Conservation (phyloP, 2,888 invertebrate genomes). For the Pinctada fucata region DNA sequence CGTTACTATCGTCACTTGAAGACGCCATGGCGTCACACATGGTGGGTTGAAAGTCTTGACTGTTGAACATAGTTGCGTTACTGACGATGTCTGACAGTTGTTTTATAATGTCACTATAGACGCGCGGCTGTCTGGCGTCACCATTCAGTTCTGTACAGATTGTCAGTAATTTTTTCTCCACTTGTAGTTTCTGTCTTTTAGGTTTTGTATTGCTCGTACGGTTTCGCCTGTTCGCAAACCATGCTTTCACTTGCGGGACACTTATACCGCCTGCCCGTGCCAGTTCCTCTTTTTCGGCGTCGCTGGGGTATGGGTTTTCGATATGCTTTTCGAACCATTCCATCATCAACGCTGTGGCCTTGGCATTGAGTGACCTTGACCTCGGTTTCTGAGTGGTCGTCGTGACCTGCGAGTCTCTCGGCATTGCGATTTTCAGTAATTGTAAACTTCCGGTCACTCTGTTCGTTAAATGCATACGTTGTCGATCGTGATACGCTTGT, state of each 20-base stretch:
- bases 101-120: conserved; percentile 62
- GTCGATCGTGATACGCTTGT: conserved; percentile 60
- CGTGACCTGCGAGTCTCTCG: conserved; percentile 37
- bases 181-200: conserved; percentile 64
- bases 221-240: conserved; percentile 74
- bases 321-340: conserved; percentile 69
- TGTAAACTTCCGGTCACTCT: conserved; percentile 65
- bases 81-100: conserved; percentile 63
- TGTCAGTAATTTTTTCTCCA: conserved; percentile 57
- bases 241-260: conserved; percentile 70
- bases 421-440: conserved; percentile 62
- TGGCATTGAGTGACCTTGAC: conserved; percentile 59
- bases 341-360: conserved; percentile 64
- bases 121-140: conserved; percentile 33
- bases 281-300: conserved; percentile 65
- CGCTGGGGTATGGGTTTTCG: conserved; percentile 69
- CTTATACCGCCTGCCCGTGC: conserved; percentile 64
- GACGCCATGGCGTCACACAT: conserved; percentile 20
- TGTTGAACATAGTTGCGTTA: conserved; percentile 56
- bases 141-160: conserved; percentile 57
- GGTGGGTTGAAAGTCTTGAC: conserved; percentile 23
- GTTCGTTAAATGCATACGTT: conserved; percentile 64
- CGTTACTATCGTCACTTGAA: conserved; percentile 37
- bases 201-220: conserved; percentile 71
- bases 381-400: conserved; percentile 48